Evolutionary conservation across 2,113 vertebrate genomes (phyloP).

Genomic region (Tragulus kanchil): DNA sequence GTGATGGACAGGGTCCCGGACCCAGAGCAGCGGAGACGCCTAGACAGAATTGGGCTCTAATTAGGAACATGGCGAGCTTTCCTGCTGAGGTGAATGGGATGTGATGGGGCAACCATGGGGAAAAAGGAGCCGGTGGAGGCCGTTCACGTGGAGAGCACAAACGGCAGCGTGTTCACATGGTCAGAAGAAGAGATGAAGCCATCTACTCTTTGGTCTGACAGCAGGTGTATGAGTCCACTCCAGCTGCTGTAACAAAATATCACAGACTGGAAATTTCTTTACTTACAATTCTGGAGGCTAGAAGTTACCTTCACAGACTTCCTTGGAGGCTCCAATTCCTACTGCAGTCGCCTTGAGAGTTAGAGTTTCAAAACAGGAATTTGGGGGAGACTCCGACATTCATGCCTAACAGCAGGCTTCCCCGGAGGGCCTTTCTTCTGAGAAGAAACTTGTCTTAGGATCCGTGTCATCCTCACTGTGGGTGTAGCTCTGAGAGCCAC

Average conservation of each 20-base stretch:
- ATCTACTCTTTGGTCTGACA: fast-evolving
- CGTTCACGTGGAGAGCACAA: background rate
- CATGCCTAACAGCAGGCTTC: background rate
- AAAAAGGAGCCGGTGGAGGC: background rate
- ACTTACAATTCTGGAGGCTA: background rate
- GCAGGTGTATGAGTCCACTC: background rate
- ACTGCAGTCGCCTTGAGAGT: fast-evolving
- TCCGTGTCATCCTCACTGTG: fast-evolving
- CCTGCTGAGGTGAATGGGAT: background rate
- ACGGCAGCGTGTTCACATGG: fast-evolving
- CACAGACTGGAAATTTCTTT: background rate
- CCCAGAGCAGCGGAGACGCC: background rate
- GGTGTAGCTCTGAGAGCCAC: background rate
- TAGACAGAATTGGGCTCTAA: background rate
- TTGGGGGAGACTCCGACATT: too few species aligned
- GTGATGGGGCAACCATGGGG: background rate
- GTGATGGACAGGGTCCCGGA: background rate
- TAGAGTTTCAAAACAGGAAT: too few species aligned
- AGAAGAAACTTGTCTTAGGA: fast-evolving
- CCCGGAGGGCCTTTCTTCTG: background rate
- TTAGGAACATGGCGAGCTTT: background rate
- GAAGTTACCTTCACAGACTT: background rate
- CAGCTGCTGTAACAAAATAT: fast-evolving
- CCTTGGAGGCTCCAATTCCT: background rate
- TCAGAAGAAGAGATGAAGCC: fast-evolving